A percentile compares a stretch with the other conserved stretches of the same genome.
Conservation (phyloP, 2,888 invertebrate species). For the Cantharis flavilabris region DNA sequence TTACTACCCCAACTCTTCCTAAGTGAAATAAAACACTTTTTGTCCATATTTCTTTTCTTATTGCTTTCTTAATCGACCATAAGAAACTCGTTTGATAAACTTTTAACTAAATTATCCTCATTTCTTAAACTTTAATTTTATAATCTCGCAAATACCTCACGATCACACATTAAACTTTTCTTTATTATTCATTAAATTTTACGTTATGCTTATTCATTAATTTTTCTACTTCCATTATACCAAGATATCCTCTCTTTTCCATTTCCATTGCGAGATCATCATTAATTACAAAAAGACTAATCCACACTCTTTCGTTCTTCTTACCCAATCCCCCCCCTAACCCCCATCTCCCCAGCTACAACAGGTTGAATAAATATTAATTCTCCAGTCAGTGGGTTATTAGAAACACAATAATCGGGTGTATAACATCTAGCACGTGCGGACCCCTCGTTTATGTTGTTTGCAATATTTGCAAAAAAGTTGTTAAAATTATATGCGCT, state of each 20-base stretch:
- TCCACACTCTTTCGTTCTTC: no score
- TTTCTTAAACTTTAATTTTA: neutral
- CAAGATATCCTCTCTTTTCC: neutral
- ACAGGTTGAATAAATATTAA: no score
- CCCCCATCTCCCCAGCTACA: no score
- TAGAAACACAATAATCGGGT: no score
- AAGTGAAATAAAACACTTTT: constrained; percentile 2
- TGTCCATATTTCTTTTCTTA: neutral
- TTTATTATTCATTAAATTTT: neutral
- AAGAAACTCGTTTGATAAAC: neutral
- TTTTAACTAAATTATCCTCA: neutral
- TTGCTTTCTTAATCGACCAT: constrained; percentile 5
- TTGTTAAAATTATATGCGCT: no score
- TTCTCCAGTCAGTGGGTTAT: no score
- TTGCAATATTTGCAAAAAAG: no score
- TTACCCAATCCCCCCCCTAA: no score
- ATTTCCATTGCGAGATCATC: neutral
- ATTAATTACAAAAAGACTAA: neutral
- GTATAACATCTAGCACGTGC: no score
- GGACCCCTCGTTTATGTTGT: no score
- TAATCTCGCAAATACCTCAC: neutral
- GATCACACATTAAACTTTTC: neutral
- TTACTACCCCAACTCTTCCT: constrained; percentile 1
- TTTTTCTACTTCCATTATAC: neutral
- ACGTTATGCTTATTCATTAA: neutral